phyloP scores from a whole-genome alignment of 2,797 vertebrate species.

The Gorsachius magnificus region DNA sequence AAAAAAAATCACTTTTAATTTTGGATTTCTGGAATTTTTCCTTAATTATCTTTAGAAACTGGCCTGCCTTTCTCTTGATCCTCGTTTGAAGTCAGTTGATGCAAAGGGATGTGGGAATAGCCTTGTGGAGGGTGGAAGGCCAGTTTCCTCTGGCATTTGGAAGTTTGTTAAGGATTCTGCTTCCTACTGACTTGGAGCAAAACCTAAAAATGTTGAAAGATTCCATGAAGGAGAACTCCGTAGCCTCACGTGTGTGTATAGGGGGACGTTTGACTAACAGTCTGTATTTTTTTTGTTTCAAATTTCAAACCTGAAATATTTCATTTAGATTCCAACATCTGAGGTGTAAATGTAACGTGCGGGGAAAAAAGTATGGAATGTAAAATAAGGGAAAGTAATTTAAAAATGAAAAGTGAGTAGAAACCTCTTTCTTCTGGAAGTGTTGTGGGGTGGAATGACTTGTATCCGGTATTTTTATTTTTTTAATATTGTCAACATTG shows the following conservation, averaged over 20 bases:
- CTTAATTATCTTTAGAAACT: background rate
- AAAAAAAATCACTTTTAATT: background rate
- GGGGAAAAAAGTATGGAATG: background rate
- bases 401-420: background rate
- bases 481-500: background rate
- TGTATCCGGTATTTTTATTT: background rate
- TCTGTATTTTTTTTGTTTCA: background rate
- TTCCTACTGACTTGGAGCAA: background rate
- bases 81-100: background rate
- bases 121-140: background rate
- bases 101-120: background rate
- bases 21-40: background rate
- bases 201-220: background rate
- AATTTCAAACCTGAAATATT: background rate
- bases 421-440: background rate
- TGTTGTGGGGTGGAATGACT: background rate
- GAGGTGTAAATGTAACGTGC: background rate
- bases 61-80: background rate
- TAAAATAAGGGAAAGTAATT: background rate
- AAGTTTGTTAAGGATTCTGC: background rate
- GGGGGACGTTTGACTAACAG: background rate
- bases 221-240: background rate
- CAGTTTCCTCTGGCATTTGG: background rate
- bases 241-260: background rate
- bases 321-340: background rate